Conservation (phyloP, 2,888 invertebrate species). For the Cartodere bifasciata region DNA sequence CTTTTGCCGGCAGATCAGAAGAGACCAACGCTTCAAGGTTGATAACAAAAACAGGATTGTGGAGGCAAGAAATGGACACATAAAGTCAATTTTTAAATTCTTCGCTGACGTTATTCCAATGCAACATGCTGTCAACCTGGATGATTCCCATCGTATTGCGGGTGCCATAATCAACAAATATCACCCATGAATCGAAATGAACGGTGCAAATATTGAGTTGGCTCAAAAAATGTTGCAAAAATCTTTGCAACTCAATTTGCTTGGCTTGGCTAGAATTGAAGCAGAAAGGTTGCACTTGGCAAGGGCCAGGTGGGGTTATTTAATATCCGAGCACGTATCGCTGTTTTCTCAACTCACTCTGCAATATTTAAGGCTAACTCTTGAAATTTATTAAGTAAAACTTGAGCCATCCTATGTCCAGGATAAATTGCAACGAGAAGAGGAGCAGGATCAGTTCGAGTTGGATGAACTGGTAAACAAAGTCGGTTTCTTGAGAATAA, state of each 20-base stretch:
- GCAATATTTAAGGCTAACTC: too few relatives aligned
- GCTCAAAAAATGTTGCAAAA: neutral
- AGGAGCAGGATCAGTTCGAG: too few relatives aligned
- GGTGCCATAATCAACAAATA: constrained; percentile 4
- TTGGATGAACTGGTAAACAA: neutral
- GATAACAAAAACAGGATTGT: constrained; percentile 6
- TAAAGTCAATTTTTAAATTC: constrained; percentile 6
- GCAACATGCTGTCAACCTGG: constrained; percentile 1
- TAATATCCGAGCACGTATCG: constrained; percentile 1
- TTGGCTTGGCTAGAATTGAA: neutral
- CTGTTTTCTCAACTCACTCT: constrained; percentile 1
- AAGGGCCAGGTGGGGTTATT: neutral
- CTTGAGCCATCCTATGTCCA: too few relatives aligned
- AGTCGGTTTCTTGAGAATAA: neutral
- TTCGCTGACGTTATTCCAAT: constrained; percentile 4
- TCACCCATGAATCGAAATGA: too few relatives aligned
- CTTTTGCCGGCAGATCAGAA: neutral
- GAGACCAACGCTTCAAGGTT: constrained; percentile 2
- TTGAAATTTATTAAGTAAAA: too few relatives aligned
- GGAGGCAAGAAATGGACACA: constrained; percentile 6
- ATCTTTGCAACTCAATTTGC: constrained; percentile 1
- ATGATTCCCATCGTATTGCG: neutral
- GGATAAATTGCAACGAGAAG: too few relatives aligned
- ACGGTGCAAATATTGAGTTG: neutral
- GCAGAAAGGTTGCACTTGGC: neutral